Base-by-base conservation (phyloP, 2,888 invertebrate species). In the Drosophila stalkeri region DNA sequence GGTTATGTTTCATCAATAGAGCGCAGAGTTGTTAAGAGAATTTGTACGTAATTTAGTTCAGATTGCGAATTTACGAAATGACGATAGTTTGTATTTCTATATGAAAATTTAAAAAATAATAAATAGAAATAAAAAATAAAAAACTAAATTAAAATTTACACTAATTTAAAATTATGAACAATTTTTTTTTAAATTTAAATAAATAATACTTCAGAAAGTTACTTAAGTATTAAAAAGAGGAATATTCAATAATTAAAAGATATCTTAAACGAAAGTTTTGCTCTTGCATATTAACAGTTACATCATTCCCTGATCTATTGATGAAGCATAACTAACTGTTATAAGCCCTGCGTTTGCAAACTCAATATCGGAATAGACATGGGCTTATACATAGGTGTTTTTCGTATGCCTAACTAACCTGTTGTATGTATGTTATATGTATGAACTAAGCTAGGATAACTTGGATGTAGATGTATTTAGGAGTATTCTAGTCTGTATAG, bases 381-480 rank as follows among this genome's bases (percentile, higher is more conserved):
- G 14, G 41, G 39, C 37, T 62, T 46, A 46, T 54, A 35, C 41
- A 14, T 60, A 39, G 11, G 23, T 23, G 43, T 75, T 78, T 72
- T 75, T 78, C 72, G 72, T 81, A 64, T 77, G 27, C 78, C 77
- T 77, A 64, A 41, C 57, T 66, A 63, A 70, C 46, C 55, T 89
- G 76, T 90, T 79, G 79, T 86, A 64, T 83, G 70, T 61, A 72
- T 86, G 71, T 60, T 57, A 18, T 54, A 59, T 31, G 70, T 76
- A 72, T 70, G 9, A 46, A 35, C 65, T 72, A 64, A 69, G 31
- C 23, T 52, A 52, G 12, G 9, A 54, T 77, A 52, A 47, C 35
- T 41, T 23, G 64, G 57, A 72, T n/a, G 52, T 60, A 73, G 3
- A 63, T 81, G 64, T 76, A 18, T 64, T 69, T 57, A 72, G 51